These are phyloP conservation scores for Aporrectodea caliginosa DNA, from an alignment of 1,140 invertebrate genomes.

Conservation along the genomic window DNA sequence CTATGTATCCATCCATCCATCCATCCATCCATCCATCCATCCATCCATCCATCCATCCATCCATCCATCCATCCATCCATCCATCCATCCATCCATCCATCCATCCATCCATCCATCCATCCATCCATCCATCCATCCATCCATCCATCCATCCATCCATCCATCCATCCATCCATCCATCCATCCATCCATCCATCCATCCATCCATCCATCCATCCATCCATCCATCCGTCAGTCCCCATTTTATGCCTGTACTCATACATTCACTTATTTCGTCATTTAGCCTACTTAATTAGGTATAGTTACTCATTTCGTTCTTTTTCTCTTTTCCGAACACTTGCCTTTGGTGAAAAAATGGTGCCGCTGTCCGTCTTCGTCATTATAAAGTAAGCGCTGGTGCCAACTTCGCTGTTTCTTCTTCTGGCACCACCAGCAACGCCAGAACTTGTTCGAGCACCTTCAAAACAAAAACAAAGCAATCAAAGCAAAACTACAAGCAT, in stretches of 20 bases:
- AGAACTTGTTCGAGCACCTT: too few species aligned
- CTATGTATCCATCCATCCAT: too few species aligned
- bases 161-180: slow-evolving; percentile 24
- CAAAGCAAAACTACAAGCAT: too few species aligned
- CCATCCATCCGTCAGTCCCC: slow-evolving; percentile 13
- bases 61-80: slow-evolving; percentile 24
- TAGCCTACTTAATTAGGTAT: too few species aligned
- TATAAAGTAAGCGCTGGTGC: too few species aligned
- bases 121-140: slow-evolving; percentile 8
- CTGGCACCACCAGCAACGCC: too few species aligned
- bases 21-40: slow-evolving; percentile 22
- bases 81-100: slow-evolving; percentile 22
- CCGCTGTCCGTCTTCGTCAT: too few species aligned
- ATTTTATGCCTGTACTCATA: slow-evolving; percentile 7
- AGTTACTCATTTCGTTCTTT: too few species aligned
- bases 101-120: slow-evolving; percentile 17
- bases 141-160: slow-evolving; percentile 24
- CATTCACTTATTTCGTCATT: slow-evolving; percentile 5
- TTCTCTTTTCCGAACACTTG: too few species aligned
- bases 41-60: slow-evolving; percentile 24
- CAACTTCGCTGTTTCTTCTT: too few species aligned
- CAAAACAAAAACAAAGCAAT: too few species aligned
- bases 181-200: slow-evolving; percentile 24
- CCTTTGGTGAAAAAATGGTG: too few species aligned
- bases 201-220: slow-evolving; percentile 23